Conservation (phyloP, 1,140 invertebrate species). For the Conus betulinus region DNA sequence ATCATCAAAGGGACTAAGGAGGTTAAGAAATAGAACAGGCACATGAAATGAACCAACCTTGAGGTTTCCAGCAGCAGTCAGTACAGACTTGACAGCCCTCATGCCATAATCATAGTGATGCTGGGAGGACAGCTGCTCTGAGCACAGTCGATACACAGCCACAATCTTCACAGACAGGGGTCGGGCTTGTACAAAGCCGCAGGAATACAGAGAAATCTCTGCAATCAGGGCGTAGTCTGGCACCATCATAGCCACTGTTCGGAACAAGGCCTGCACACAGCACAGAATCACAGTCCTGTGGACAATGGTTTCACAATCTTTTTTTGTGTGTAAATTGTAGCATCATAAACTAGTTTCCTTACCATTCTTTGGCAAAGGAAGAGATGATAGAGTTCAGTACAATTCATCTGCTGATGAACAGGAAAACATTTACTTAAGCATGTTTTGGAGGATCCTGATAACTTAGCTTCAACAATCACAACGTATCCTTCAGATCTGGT, state of each 20-base stretch:
- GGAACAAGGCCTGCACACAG: conserved; percentile 87
- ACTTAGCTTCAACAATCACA: too few relatives aligned
- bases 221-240: conserved; percentile 96
- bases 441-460: too few relatives aligned
- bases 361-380: too few relatives aligned
- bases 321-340: too few relatives aligned
- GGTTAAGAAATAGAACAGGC: too few relatives aligned
- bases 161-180: conserved; percentile 95
- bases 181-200: conserved; percentile 92
- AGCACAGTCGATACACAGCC: conserved; percentile 93
- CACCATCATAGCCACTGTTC: conserved; percentile 98
- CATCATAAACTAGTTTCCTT: too few relatives aligned
- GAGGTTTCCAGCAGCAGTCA: conserved; percentile 87
- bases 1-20: too few relatives aligned
- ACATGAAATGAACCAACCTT: conserved; percentile 61
- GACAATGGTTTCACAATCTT: too few relatives aligned
- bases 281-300: neutral
- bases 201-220: conserved; percentile 95
- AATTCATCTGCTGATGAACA: too few relatives aligned
- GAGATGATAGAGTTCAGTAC: too few relatives aligned
- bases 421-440: too few relatives aligned
- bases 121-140: conserved; percentile 95
- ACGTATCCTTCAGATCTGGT: too few relatives aligned
- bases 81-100: conserved; percentile 80
- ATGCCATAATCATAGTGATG: conserved; percentile 97